Conservation (phyloP, 2,797 vertebrate genomes). For the Phataginus tetradactyla region DNA sequence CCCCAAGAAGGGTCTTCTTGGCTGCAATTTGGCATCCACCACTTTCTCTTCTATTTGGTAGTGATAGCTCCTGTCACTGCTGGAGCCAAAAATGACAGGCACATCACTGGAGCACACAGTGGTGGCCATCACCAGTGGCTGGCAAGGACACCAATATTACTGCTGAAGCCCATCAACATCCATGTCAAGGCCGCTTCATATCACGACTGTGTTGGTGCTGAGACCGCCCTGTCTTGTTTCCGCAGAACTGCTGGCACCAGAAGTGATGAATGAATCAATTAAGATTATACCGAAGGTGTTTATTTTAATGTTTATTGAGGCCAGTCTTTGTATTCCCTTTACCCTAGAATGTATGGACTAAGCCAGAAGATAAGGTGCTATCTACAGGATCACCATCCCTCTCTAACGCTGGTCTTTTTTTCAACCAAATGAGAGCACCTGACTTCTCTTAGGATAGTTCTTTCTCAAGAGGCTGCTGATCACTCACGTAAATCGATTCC, state of each 20-base stretch:
- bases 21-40: neutral
- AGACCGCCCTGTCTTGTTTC: neutral
- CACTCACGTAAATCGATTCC: neutral
- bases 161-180: neutral
- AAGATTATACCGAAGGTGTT: neutral
- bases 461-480: neutral
- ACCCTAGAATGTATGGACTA: neutral
- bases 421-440: neutral
- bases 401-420: neutral
- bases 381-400: neutral
- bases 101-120: neutral
- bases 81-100: neutral
- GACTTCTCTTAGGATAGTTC: neutral
- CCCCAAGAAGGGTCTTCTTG: neutral
- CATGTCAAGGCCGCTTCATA: neutral
- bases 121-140: neutral
- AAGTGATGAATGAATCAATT: neutral
- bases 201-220: neutral
- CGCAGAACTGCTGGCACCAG: neutral
- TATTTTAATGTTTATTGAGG: neutral
- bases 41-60: neutral
- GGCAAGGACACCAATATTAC: no score
- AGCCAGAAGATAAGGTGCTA: neutral
- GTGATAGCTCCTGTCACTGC: neutral
- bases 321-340: neutral